Base-by-base conservation (phyloP, 2,888 invertebrate genomes). In the Plutella xylostella region DNA sequence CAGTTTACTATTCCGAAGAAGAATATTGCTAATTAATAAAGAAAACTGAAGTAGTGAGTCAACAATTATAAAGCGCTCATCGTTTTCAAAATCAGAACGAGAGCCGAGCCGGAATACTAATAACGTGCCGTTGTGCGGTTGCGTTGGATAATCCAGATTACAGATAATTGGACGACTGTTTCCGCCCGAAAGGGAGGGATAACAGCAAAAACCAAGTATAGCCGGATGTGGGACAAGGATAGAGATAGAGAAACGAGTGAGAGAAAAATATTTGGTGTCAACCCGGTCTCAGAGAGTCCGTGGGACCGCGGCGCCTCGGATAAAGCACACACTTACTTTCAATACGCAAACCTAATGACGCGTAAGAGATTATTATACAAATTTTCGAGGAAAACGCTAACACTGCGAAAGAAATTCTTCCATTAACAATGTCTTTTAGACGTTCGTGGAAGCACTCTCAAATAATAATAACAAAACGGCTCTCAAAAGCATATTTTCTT, bases 111-210 rank as follows among this genome's bases (percentile, higher is more conserved):
- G 19, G 12, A 12, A 6, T 11, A 9, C 34, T 18, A 21, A 21
- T 5, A 38, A 38, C n/a, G 22, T 22, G 30, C 19, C n/a, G n/a
- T 61, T 55, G 55, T 58, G 54, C 67, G 58, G 72, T 71, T 68
- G 66, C 62, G 56, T 64, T 55, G 63, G 74, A 74, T 75, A 60
- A 76, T 74, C 72, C 71, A 63, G 68, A 71, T 73, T 70, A 67
- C 52, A 56, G 57, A 66, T 66, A 69, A 70, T 69, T 61, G 52
- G 49, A 53, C 54, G 40, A 39, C 34, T 47, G 39, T 37, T 47
- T 38, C 25, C 6, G 14, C 25, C 7, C 39, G 15, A n/a, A 39
- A 25, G 25, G n/a, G 44, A n/a, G 40, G 39, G 39, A 43, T 30
- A 43, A 49, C 45, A 37, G 42, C 39, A 49, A 31, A 47, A 42